These are phyloP conservation scores for Bothrops alternatus DNA, from an alignment of 2,797 vertebrate genomes.

Conservation along the genomic window DNA sequence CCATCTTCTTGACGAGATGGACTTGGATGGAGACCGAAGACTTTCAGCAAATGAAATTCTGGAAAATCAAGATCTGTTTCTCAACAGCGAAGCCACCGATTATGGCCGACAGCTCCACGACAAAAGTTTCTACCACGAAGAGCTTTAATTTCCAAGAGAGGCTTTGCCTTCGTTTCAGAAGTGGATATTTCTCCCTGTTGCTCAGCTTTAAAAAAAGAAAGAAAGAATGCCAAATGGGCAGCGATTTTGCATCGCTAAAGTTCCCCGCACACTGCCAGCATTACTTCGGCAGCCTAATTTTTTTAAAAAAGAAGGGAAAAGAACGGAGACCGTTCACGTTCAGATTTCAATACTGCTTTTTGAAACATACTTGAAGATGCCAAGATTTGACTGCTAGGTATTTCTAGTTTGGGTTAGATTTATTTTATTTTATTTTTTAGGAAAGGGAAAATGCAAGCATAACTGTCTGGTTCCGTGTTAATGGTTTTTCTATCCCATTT, in stretches of 20 bases:
- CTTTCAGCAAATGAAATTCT: conserved; percentile 87
- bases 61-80: conserved; percentile 87
- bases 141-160: conserved; percentile 76
- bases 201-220: conserved; percentile 42
- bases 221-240: conserved; percentile 30
- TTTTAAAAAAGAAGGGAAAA: conserved; percentile 26
- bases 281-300: conserved; percentile 21
- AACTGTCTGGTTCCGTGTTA: conserved; percentile 58
- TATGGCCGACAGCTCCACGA: conserved; percentile 91
- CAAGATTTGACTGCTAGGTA: conserved; percentile 41
- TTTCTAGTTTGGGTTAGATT: conserved; percentile 45
- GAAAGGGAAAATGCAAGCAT: conserved; percentile 23
- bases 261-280: conserved; percentile 46
- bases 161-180: conserved; percentile 34
- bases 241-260: conserved; percentile 54
- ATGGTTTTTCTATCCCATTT: conserved; percentile 44
- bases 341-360: conserved; percentile 40
- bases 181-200: background rate
- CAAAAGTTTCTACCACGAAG: conserved; percentile 83
- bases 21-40: conserved; percentile 81
- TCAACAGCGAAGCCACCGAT: conserved; percentile 96
- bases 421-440: background rate
- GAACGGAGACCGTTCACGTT: background rate
- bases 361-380: conserved; percentile 58
- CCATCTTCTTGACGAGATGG: conserved; percentile 93